Base-by-base conservation (phyloP, 2,888 invertebrate genomes). In the Eristalis intricaria region DNA sequence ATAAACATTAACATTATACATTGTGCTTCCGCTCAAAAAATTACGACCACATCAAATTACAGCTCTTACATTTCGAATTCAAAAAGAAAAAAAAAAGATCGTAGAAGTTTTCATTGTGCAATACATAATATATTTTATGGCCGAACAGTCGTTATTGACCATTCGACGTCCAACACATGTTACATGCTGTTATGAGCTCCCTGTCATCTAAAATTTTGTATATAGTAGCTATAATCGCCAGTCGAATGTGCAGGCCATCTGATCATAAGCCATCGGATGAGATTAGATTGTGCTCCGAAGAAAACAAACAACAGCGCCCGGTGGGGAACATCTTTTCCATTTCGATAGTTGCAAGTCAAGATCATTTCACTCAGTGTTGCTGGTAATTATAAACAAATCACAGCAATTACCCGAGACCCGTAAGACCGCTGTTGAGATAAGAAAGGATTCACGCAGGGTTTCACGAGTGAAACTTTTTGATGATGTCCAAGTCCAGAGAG, bases 311-410 rank as follows among this genome's bases (percentile, higher is more conserved):
- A 4, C 32, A 32, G 8, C 8, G 19, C 4, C 8, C 8, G 19
- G 1, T 10, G 50, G n/a, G 5, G 19, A 50, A 19, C 19, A 19
- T 50, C 50, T 19, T 50, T 50, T 19, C 19, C 19, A 19, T 50
- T 50, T 50, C 50, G 50, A 50, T 50, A 50, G 50, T 50, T 50
- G 50, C 50, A 19, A 50, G 5, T 56, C 15, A 50, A 29, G 19
- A 50, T n/a, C 50, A 68, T 56, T 68, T 56, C 29, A 29, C 56
- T 56, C 32, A 50, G 56, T 68, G 58, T 22, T 32, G 19, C 19
- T 1, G n/a, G 40, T 19, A 22, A 56, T 69, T 56, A 19, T 43
- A 56, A 32, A 69, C 50, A 50, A 69, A 69, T 69, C 29, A 69
- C 35, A 58, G 56, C 35, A 58, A 58, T 69, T 58, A 35, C 15